phyloP scores from a whole-genome alignment of 2,888 invertebrate genomes.

The Heteromurus nitidus region DNA sequence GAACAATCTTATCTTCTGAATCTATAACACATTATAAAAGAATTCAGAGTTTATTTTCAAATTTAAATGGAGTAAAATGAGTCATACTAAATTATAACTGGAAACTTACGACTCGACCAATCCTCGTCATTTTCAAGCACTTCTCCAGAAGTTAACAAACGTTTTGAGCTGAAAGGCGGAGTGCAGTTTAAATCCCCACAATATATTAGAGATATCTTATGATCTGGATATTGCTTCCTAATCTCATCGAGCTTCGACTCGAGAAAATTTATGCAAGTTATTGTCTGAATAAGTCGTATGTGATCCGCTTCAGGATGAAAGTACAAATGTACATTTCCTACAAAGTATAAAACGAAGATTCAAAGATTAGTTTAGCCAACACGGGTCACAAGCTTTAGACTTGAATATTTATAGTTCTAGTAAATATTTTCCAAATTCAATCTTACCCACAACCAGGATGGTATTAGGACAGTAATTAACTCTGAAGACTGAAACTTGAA shows the following conservation, averaged over 20 bases:
- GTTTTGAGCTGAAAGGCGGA: constrained; percentile 88
- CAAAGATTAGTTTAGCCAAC: background rate
- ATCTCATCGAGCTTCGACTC: constrained; percentile 76
- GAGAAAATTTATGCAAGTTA: constrained; percentile 83
- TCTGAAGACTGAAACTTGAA: constrained; percentile 66
- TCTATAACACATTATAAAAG: constrained; percentile 55
- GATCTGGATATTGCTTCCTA: constrained; percentile 75
- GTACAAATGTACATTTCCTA: constrained; percentile 83
- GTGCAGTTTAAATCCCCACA: constrained; percentile 96
- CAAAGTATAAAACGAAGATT: too few relatives aligned
- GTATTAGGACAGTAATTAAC: constrained; percentile 36
- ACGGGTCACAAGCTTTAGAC: background rate
- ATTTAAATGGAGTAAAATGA: too few relatives aligned
- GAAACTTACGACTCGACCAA: constrained; percentile 85
- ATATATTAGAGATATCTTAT: constrained; percentile 83
- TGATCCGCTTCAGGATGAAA: constrained; percentile 94
- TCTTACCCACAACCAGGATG: constrained; percentile 64
- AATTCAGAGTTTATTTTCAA: background rate
- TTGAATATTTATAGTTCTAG: background rate
- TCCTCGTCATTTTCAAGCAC: constrained; percentile 82
- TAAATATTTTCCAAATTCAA: background rate
- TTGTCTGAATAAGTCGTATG: constrained; percentile 89
- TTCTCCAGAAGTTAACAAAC: constrained; percentile 83
- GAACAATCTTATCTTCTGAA: constrained; percentile 77
- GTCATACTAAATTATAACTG: too few relatives aligned